Conservation (phyloP, 2,113 vertebrate species). For the Cervus canadensis region DNA sequence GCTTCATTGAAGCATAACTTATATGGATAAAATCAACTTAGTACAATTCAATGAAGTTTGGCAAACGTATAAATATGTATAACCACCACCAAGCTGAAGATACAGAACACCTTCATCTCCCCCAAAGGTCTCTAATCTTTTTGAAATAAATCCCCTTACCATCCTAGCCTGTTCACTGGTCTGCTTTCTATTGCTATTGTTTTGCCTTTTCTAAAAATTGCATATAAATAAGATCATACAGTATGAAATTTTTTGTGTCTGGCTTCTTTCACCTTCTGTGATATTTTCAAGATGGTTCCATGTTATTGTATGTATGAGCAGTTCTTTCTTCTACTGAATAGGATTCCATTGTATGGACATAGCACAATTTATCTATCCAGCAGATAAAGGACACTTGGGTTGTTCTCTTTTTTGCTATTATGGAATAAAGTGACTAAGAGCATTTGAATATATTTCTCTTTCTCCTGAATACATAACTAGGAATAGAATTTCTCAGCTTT, state of each 20-base stretch:
- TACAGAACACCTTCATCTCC: not conserved
- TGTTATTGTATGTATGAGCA: not conserved
- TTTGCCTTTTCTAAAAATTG: constrained; percentile 4
- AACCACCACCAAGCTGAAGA: not conserved
- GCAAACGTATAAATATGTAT: not conserved
- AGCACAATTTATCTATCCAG: not conserved
- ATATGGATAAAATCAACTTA: not conserved
- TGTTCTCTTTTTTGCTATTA: not conserved
- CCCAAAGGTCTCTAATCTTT: not conserved
- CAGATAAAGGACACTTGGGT: not conserved
- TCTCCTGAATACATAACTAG: not conserved
- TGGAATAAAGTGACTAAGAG: not conserved
- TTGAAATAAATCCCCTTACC: not conserved
- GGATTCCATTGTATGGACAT: not conserved
- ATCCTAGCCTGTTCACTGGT: not conserved
- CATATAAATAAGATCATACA: not conserved
- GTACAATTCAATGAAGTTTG: not conserved
- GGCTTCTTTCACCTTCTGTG: not conserved
- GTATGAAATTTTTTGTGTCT: not conserved
- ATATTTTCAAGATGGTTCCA: not conserved
- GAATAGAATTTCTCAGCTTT: not conserved
- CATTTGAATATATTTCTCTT: not conserved
- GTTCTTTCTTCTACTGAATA: not conserved
- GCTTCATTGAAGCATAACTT: not conserved
- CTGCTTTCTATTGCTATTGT: not conserved